Base-by-base conservation (phyloP, 2,797 vertebrate genomes). In the Anabacerthia variegaticeps region DNA sequence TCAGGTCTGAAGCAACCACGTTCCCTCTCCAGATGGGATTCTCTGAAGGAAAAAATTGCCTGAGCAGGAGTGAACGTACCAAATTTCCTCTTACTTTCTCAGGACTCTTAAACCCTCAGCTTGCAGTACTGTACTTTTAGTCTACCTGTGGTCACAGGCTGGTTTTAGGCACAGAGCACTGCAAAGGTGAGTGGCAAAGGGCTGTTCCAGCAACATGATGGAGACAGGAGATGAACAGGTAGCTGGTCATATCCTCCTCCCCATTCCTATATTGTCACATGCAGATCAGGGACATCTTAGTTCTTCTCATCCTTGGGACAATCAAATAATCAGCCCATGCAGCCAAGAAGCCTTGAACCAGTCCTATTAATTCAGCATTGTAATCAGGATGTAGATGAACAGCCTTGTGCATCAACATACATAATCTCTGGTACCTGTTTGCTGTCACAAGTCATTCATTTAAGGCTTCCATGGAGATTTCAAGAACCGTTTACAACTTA, bases 341-440 rank as follows among this genome's bases (percentile, higher is more conserved):
- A 68, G 28, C 23, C 58, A 80, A 61, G 39, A 67, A 86, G 46
- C 7, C 37, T 90, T 58, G 62, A 96, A 48, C 21, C 39, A 86
- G 43, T 72, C 17, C 8, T 0, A 72, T 55, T 21, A 75, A 90
- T 78, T 62, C 83, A 65, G 24, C 24, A 30, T 37, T 0, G 0
- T 36, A 46, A 86, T 43, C 46, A 69, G 66, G 36, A 75, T 41
- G 37, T 13, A 88, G 32, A 58, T 28, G 43, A 76, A 84, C 30
- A 72, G 58, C 28, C 32, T 77, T 0, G 1, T 61, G 52, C 65
- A 75, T 17, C 62, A n/a, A 36, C 46, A 86, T 28, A 49, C 36
- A 46, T 27, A 43, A 51, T 66, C 46, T 78, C 62, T 5, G 2
- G 44, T 23, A 69, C 12, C 36, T 79, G 23, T 62, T 78, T 72